Conservation (phyloP, 2,113 vertebrate species). For the Daboia siamensis region DNA sequence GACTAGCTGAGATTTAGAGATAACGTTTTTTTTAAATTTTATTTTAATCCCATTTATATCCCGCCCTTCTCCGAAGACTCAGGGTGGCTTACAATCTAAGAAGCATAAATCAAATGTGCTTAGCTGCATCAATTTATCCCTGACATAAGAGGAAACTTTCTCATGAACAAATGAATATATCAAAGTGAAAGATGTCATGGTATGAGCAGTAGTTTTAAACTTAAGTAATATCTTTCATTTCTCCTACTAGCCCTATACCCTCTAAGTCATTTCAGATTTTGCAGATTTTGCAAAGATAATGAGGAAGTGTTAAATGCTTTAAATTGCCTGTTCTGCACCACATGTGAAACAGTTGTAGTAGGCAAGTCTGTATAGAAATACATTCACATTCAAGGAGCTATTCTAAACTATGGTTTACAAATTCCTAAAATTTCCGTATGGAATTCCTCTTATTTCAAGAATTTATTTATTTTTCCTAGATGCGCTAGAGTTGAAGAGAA, state of each 20-base stretch:
- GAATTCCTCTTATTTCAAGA: not conserved
- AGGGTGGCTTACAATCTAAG: no score
- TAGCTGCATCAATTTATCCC: not conserved
- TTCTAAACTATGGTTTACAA: not conserved
- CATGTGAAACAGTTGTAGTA: not conserved
- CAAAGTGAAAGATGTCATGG: not conserved
- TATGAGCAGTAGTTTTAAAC: not conserved
- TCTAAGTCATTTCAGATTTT: not conserved
- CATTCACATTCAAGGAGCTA: not conserved
- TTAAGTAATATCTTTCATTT: not conserved
- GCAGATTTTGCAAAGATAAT: not conserved
- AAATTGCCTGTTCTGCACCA: not conserved
- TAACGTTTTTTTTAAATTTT: no score
- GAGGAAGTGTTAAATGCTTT: not conserved
- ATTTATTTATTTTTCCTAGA: not conserved
- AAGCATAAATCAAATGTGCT: no score
- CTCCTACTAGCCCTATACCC: not conserved
- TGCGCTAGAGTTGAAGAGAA: not conserved
- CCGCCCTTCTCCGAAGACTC: no score
- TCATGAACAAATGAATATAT: not conserved
- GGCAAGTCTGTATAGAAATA: not conserved
- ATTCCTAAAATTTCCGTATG: not conserved
- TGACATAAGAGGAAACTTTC: not conserved
- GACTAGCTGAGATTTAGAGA: not conserved
- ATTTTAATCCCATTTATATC: no score